Evolutionary conservation across 2,113 vertebrate species (phyloP), one percentile per base, ranked within the genome.

Genomic region (Emberiza fucata): DNA sequence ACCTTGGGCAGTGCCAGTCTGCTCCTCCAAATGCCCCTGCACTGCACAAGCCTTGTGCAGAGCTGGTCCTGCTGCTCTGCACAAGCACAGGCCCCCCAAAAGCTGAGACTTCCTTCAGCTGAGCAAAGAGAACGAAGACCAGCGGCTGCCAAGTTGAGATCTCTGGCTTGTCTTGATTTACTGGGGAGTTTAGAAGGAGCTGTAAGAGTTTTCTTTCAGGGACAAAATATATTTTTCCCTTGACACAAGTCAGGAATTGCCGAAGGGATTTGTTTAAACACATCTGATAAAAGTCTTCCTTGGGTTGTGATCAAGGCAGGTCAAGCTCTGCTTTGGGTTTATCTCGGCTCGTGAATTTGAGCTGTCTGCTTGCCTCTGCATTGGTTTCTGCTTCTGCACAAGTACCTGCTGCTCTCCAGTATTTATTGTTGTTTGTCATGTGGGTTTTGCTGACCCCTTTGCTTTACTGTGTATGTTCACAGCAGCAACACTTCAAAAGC

Each of bases 241-340:
- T 76, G 92, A 86, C 65, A 48, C 35, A 40, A 86, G 60, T 84
- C 73, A 89, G 87, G 86, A 95, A 78, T 39, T 25, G 4, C 57
- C 3, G 5, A 76, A 81, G 48, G 57, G 81, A 76, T 94, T 97
- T 97, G 92, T 84, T 81, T 82, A 70, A 91, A 89, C 77, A 81
- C 56, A 40, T 76, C 77, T 81, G 88, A 95, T 84, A 60, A 65
- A 90, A 93, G 51, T 76, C 85, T 91, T 90, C 33, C 35, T 51
- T 76, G 66, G 60, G 48, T 1, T 90, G 84, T 37, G 65, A 90
- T 91, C 78, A 76, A 91, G 66, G 78, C 70, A 51, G 81, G 73
- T 90, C 73, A 72, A 53, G 35, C 77, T 88, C 91, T 94, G 76
- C 1, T 2, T 1, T 28, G 48, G 56, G 48, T 84, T 94, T 89